phyloP scores from a whole-genome alignment of 2,797 vertebrate species.

The Melanotaenia boesemani region DNA sequence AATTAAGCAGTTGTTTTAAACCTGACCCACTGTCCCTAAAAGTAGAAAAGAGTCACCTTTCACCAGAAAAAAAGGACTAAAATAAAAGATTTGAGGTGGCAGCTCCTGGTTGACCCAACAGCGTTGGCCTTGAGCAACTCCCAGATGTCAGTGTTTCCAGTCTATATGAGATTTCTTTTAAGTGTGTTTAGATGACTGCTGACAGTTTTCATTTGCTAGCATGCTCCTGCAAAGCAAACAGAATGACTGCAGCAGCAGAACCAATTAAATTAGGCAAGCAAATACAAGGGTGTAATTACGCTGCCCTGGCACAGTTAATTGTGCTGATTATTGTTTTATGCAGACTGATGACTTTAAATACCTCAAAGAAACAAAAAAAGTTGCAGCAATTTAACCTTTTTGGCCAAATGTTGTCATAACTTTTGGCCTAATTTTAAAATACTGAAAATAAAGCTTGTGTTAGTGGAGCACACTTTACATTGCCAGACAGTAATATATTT shows the following conservation, averaged over 20 bases:
- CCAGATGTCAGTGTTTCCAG: background rate
- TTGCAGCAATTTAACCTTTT: background rate
- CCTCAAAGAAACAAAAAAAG: background rate
- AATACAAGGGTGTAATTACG: background rate
- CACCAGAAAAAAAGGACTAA: background rate
- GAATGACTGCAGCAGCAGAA: background rate
- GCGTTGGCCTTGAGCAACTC: background rate
- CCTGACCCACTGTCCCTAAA: background rate
- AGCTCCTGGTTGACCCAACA: background rate
- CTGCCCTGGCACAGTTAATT: background rate
- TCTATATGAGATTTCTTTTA: background rate
- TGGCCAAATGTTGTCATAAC: background rate
- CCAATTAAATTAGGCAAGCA: background rate
- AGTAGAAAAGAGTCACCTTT: background rate
- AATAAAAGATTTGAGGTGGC: background rate
- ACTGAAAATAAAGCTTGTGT: background rate
- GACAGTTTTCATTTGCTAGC: background rate
- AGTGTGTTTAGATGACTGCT: background rate
- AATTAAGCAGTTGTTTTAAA: background rate
- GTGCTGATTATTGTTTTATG: background rate
- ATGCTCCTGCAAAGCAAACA: conserved; percentile 1
- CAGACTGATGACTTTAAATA: background rate
- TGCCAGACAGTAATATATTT: background rate
- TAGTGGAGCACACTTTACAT: background rate
- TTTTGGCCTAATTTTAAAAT: background rate